Evolutionary conservation across 2,797 vertebrate species (phyloP).

Genomic region (Discoglossus pictus): DNA sequence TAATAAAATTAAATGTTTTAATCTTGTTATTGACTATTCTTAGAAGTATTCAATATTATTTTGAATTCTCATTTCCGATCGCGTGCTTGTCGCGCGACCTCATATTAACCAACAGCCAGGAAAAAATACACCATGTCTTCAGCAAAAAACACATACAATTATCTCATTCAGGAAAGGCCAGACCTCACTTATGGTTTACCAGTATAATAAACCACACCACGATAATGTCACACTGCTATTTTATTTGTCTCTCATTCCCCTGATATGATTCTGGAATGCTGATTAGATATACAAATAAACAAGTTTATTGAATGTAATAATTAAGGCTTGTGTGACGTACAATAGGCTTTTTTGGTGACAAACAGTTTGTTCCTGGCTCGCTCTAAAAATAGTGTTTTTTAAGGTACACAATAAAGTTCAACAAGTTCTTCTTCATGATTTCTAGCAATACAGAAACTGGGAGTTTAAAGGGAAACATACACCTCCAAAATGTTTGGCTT

Average conservation of each 20-base stretch:
- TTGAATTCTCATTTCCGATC: conserved; percentile 29
- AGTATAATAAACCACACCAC: conserved; percentile 11
- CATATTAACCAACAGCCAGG: conserved; percentile 28
- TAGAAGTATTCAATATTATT: conserved; percentile 37
- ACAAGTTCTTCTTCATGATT: conserved; percentile 3
- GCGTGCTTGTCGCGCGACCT: conserved; percentile 26
- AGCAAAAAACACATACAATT: conserved; percentile 37
- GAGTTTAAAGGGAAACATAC: too few relatives aligned
- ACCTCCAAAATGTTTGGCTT: too few relatives aligned
- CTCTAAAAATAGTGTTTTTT: conserved; percentile 17
- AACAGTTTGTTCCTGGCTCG: not conserved
- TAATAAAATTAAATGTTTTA: too few relatives aligned
- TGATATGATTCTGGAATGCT: conserved; percentile 9
- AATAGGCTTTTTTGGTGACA: conserved; percentile 17
- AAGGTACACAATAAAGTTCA: conserved; percentile 15
- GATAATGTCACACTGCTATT: conserved; percentile 32
- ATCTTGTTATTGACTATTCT: too few relatives aligned
- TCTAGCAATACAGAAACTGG: conserved; percentile 1
- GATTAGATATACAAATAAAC: conserved; percentile 20
- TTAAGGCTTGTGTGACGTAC: conserved; percentile 26
- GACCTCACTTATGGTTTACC: conserved; percentile 28
- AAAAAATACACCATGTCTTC: conserved; percentile 2
- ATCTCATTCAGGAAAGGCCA: conserved; percentile 31
- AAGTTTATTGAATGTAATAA: conserved; percentile 31
- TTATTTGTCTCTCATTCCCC: conserved; percentile 12